Conservation (phyloP, 2,888 invertebrate species). For the Drosophila setosimentum region DNA sequence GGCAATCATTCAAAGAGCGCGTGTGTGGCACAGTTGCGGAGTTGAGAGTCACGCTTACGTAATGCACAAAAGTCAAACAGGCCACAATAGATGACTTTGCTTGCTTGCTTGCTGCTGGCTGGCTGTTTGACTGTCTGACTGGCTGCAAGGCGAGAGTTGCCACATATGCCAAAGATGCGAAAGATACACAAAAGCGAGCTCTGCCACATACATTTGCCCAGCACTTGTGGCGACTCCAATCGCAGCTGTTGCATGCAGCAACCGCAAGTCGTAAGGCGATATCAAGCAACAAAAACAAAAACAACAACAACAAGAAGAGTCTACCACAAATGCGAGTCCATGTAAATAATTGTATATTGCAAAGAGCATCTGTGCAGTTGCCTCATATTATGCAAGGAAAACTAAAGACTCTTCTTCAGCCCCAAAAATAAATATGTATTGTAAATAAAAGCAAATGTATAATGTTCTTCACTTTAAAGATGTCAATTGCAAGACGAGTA, state of each 20-base stretch:
- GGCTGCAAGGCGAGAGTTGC: conserved; percentile 40
- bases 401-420: conserved; percentile 6
- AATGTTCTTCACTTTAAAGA: conserved; percentile 63
- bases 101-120: neutral
- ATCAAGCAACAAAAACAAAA: conserved; percentile 21
- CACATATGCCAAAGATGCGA: conserved; percentile 63
- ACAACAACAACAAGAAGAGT: conserved; percentile 17
- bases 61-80: conserved; percentile 74
- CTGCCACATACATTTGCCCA: conserved; percentile 45
- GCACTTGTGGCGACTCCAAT: conserved; percentile 53
- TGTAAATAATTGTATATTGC: conserved; percentile 34
- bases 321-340: conserved; percentile 10
- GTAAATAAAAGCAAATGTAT: conserved; percentile 64
- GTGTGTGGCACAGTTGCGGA: conserved; percentile 68
- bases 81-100: conserved; percentile 49
- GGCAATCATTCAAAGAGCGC: conserved; percentile 38
- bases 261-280: conserved; percentile 60
- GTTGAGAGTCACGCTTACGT: conserved; percentile 60
- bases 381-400: conserved; percentile 22
- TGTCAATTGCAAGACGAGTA: conserved; percentile 68
- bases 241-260: conserved; percentile 49
- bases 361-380: conserved; percentile 17
- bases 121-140: neutral
- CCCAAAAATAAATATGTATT: conserved; percentile 33
- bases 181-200: conserved; percentile 16